A percentile compares a stretch with the other conserved stretches of the same genome.
phyloP scores from a whole-genome alignment of 2,113 vertebrate species.

The Chrysochloris asiatica region DNA sequence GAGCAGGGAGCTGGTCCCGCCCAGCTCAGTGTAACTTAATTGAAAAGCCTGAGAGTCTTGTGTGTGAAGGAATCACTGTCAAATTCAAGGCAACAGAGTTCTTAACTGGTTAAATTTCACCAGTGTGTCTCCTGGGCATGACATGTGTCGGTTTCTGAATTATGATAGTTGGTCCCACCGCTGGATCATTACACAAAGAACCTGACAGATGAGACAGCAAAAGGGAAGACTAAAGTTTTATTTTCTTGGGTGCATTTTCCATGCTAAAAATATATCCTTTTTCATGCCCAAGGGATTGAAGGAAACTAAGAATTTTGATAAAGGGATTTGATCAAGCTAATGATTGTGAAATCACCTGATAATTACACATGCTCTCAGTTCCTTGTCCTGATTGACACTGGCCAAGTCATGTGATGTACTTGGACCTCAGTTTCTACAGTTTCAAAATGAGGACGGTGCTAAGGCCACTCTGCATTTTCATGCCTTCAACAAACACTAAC shows the following conservation, averaged over 20 bases:
- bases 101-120: conserved; percentile 53
- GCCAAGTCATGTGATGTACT: not conserved
- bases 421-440: not conserved
- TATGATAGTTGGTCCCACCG: not conserved
- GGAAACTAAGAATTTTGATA: not conserved
- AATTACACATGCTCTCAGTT: not conserved
- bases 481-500: not conserved
- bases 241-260: not conserved
- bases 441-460: not conserved
- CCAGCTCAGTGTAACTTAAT: conserved; percentile 56
- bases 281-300: not conserved
- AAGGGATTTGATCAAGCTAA: not conserved
- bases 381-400: not conserved
- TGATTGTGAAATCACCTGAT: no score
- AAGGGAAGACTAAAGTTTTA: not conserved
- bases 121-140: not conserved
- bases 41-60: conserved; percentile 42
- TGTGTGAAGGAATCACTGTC: conserved; percentile 49
- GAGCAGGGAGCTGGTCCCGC: not conserved
- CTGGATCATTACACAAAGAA: conserved; percentile 35
- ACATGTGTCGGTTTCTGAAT: not conserved
- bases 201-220: not conserved
- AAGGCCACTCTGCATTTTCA: not conserved
- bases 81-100: conserved; percentile 6
- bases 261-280: not conserved